phyloP scores from a whole-genome alignment of 2,797 vertebrate species.

The Peromyscus attwateri region DNA sequence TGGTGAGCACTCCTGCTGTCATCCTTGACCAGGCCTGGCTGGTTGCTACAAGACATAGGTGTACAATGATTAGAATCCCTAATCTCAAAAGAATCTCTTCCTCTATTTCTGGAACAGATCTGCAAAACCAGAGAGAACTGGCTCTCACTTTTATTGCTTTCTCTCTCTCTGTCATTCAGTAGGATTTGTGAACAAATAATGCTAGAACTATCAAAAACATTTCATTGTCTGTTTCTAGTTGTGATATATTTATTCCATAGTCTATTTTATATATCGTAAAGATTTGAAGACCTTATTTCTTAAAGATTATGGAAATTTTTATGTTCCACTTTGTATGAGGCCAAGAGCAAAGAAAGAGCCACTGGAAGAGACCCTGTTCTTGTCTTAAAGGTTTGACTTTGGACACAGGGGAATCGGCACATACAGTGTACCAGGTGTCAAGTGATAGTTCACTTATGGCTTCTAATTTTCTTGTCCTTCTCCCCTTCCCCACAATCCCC shows the following conservation, averaged over 20 bases:
- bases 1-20: neutral
- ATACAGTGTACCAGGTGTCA: slow-evolving; percentile 68
- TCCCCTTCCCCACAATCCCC: too few relatives aligned
- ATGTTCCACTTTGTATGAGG: neutral
- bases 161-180: neutral
- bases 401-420: slow-evolving; percentile 29
- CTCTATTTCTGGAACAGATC: neutral
- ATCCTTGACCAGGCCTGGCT: neutral
- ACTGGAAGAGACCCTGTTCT: neutral
- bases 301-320: neutral
- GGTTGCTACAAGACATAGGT: neutral
- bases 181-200: neutral
- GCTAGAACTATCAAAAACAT: neutral
- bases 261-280: neutral
- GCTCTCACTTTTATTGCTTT: neutral
- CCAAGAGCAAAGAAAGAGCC: neutral
- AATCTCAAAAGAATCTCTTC: neutral
- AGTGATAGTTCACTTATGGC: slow-evolving; percentile 73
- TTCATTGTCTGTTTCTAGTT: neutral
- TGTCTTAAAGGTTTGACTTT: neutral
- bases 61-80: neutral
- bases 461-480: neutral
- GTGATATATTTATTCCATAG: neutral
- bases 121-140: neutral
- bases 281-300: neutral